phyloP scores from a whole-genome alignment of 2,113 vertebrate genomes.

The Odocoileus hemionus region DNA sequence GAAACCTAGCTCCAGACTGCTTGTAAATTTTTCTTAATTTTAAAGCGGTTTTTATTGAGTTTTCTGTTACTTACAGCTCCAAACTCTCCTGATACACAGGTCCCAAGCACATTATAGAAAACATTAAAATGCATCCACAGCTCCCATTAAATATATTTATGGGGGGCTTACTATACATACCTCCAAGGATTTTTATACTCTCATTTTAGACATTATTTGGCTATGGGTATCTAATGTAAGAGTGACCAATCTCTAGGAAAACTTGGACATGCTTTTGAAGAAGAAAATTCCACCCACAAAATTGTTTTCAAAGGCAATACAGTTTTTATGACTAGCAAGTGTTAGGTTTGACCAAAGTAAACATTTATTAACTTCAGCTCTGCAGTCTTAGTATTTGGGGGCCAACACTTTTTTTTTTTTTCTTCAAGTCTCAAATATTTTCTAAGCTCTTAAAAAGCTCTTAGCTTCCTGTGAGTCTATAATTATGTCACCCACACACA shows the following conservation, averaged over 20 bases:
- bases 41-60: neutral
- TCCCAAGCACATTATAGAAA: neutral
- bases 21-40: neutral
- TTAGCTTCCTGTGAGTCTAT: neutral
- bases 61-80: neutral
- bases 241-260: neutral
- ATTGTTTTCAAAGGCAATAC: neutral
- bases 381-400: neutral
- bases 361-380: neutral
- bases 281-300: neutral
- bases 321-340: neutral
- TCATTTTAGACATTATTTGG: neutral
- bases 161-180: neutral
- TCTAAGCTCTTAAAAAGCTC: slow-evolving; percentile 20
- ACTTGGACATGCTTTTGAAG: neutral
- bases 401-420: neutral
- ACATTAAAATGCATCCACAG: neutral
- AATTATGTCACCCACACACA: neutral
- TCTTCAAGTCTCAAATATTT: slow-evolving; percentile 9
- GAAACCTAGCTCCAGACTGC: neutral
- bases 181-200: neutral
- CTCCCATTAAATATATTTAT: neutral
- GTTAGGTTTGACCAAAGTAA: neutral
- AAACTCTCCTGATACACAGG: neutral
- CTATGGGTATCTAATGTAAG: neutral